Evolutionary conservation across 1,140 invertebrate species (phyloP).

Genomic region (Heliconius congener): DNA sequence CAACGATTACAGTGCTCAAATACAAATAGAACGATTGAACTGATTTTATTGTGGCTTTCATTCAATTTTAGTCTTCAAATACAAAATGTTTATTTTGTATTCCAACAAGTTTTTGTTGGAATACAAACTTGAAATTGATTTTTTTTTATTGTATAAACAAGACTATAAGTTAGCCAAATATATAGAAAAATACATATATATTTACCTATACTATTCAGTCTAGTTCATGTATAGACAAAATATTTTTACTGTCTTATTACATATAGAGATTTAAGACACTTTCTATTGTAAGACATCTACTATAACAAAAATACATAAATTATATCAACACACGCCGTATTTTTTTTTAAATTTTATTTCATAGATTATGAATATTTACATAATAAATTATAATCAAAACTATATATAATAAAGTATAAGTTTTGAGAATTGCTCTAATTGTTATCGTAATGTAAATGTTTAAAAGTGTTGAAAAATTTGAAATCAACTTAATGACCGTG

Average conservation of each 20-base stretch:
- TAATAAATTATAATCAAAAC: neutral
- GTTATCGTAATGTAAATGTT: neutral
- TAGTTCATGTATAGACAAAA: too few species aligned
- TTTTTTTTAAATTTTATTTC: neutral
- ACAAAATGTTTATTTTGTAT: neutral
- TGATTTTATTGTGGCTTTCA: constrained; percentile 25
- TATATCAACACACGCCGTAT: neutral
- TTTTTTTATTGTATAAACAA: neutral
- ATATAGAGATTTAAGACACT: too few species aligned
- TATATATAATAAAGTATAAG: neutral
- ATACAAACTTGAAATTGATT: neutral
- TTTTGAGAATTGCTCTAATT: neutral
- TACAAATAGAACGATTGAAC: constrained; percentile 5
- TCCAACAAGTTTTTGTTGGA: neutral
- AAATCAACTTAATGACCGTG: neutral
- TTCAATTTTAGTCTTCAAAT: constrained; percentile 17
- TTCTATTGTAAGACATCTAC: too few species aligned
- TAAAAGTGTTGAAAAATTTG: neutral
- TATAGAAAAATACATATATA: neutral
- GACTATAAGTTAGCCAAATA: neutral
- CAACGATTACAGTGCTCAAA: neutral
- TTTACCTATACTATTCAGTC: neutral
- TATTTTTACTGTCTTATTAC: too few species aligned
- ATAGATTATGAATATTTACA: neutral
- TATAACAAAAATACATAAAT: too few species aligned